Percentiles rank a stretch among this genome's conserved stretches.
Evolutionary conservation across 2,888 invertebrate genomes (phyloP).

Genomic region (Germaria angustata): DNA sequence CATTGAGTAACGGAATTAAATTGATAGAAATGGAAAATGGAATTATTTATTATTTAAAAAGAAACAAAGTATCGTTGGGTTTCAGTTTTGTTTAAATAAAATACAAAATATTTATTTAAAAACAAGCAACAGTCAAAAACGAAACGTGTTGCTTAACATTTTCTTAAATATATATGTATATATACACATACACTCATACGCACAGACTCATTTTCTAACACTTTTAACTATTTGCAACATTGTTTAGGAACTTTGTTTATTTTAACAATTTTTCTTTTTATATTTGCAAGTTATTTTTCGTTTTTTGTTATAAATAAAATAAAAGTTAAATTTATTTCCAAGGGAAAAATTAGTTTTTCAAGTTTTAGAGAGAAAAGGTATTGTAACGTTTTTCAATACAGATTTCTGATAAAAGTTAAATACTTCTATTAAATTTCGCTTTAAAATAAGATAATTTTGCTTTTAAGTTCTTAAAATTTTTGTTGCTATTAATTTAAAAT

Average conservation of each 20-base stretch:
- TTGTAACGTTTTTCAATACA: not conserved
- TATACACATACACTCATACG: not conserved
- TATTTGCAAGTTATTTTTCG: not conserved
- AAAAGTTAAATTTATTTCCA: not conserved
- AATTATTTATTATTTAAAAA: not conserved
- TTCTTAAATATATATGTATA: not conserved
- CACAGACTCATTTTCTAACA: no score
- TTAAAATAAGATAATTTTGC: slow-evolving; percentile 9
- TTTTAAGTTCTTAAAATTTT: slow-evolving; percentile 19
- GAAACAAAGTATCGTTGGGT: slow-evolving; percentile 62
- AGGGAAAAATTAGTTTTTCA: not conserved
- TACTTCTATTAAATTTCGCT: slow-evolving; percentile 8
- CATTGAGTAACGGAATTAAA: not conserved
- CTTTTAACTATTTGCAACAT: slow-evolving; percentile 62
- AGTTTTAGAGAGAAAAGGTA: not conserved
- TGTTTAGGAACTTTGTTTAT: slow-evolving; percentile 63
- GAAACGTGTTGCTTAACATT: slow-evolving; percentile 47
- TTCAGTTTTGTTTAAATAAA: slow-evolving; percentile 6
- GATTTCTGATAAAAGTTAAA: not conserved
- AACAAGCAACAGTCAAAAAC: slow-evolving; percentile 66
- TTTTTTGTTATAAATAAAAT: not conserved
- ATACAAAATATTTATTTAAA: not conserved
- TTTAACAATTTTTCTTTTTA: slow-evolving; percentile 27
- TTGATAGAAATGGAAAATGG: not conserved
- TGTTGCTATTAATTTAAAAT: not conserved